Percentiles rank a stretch among this genome's conserved stretches.
Evolutionary conservation across 1,140 invertebrate species (phyloP).

Genomic region (Heliconius hermathena): DNA sequence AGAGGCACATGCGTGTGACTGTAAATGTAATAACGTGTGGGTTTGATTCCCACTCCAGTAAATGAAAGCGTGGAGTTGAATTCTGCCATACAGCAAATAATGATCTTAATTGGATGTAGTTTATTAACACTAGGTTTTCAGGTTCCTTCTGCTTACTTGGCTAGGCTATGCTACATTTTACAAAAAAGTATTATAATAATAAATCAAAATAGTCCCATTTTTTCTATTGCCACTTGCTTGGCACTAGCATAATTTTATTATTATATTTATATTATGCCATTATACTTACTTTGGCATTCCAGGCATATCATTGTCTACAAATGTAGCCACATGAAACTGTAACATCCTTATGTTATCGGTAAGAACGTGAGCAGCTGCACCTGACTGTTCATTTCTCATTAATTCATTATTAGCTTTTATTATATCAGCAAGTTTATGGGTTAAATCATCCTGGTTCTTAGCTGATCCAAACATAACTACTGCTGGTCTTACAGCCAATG

Average conservation of each 20-base stretch:
- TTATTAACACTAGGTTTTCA: too few relatives aligned
- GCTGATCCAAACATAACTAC: slow-evolving; percentile 99
- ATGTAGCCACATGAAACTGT: slow-evolving; percentile 99
- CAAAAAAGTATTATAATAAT: too few relatives aligned
- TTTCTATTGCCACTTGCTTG: too few relatives aligned
- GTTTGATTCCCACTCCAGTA: too few relatives aligned
- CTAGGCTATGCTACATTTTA: too few relatives aligned
- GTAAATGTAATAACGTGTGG: too few relatives aligned
- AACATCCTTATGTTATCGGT: slow-evolving; percentile 98
- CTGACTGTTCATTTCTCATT: slow-evolving; percentile 96
- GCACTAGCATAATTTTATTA: background rate
- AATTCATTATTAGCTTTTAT: slow-evolving; percentile 99
- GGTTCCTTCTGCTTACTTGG: too few relatives aligned
- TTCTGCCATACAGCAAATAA: too few relatives aligned
- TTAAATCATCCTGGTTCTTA: slow-evolving; percentile 99
- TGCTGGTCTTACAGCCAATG: slow-evolving; percentile 95
- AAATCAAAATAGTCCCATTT: too few relatives aligned
- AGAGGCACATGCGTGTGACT: too few relatives aligned
- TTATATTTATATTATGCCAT: background rate
- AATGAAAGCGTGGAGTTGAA: too few relatives aligned
- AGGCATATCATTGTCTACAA: slow-evolving; percentile 99
- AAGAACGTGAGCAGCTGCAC: slow-evolving; percentile 98
- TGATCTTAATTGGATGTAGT: too few relatives aligned
- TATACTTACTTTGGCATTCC: slow-evolving; percentile 91
- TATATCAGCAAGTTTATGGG: slow-evolving; percentile 99